Conservation (phyloP, 2,113 vertebrate genomes). For the Strix uralensis region DNA sequence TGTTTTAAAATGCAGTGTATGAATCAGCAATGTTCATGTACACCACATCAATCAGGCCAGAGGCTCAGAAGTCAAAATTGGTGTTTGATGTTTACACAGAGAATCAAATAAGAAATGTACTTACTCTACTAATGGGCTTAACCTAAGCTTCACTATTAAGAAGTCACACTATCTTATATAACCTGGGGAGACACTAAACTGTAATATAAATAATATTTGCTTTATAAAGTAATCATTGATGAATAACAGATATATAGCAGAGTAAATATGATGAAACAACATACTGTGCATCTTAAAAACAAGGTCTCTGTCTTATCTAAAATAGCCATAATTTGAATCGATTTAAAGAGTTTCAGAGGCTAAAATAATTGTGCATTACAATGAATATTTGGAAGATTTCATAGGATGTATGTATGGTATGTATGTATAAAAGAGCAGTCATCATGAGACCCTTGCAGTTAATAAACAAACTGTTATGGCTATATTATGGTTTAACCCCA, state of each 20-base stretch:
- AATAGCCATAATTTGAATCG: neutral
- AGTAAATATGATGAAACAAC: neutral
- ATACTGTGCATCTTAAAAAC: neutral
- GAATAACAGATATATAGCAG: neutral
- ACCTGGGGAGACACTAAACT: neutral
- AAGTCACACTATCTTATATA: neutral
- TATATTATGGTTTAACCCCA: neutral
- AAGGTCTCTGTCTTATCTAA: neutral
- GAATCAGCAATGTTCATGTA: neutral
- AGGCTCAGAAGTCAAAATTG: neutral
- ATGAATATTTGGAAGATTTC: neutral
- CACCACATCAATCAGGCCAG: neutral
- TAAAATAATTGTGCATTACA: neutral
- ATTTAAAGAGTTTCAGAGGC: neutral
- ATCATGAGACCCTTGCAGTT: neutral
- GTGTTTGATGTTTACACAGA: neutral
- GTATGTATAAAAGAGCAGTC: neutral
- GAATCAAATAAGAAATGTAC: neutral
- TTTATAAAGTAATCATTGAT: neutral
- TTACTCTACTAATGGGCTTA: neutral
- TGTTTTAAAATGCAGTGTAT: neutral
- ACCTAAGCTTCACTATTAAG: neutral
- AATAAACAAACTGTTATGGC: neutral
- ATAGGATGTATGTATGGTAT: neutral
- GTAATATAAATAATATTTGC: neutral